Evolutionary conservation across 2,113 vertebrate species (phyloP).

Genomic region (Gallinago media): DNA sequence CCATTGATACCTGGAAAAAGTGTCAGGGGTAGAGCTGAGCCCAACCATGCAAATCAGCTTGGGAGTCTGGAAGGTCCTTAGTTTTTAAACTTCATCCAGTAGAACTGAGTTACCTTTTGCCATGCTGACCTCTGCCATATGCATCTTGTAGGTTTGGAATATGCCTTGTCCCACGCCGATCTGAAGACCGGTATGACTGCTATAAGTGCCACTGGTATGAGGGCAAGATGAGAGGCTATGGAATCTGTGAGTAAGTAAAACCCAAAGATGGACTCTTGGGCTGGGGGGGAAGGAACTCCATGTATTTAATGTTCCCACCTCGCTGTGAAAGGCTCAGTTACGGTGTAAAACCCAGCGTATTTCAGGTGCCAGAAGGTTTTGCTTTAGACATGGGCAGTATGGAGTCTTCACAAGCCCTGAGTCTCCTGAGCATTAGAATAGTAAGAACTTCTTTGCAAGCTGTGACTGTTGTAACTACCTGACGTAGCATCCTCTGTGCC

Average conservation of each 20-base stretch:
- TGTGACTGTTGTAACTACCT: background rate
- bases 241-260: conserved; percentile 85
- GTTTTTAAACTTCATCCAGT: background rate
- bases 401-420: background rate
- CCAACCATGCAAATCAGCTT: background rate
- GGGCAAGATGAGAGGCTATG: conserved; percentile 78
- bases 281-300: accelerated
- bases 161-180: conserved; percentile 65
- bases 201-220: conserved; percentile 83
- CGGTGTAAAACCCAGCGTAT: background rate
- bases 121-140: background rate
- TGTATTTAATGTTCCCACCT: accelerated
- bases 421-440: background rate
- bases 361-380: background rate
- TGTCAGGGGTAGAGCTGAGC: background rate
- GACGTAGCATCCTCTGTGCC: background rate
- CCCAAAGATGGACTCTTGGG: accelerated
- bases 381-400: background rate
- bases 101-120: accelerated
- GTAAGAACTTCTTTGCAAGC: background rate
- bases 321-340: background rate
- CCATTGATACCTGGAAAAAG: accelerated
- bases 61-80: background rate
- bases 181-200: conserved; percentile 77
- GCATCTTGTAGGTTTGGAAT: conserved; percentile 77